Evolutionary conservation across 2,113 vertebrate species (phyloP), one percentile per base, ranked within the genome.

Genomic region (Chaetorhynchus papuensis): DNA sequence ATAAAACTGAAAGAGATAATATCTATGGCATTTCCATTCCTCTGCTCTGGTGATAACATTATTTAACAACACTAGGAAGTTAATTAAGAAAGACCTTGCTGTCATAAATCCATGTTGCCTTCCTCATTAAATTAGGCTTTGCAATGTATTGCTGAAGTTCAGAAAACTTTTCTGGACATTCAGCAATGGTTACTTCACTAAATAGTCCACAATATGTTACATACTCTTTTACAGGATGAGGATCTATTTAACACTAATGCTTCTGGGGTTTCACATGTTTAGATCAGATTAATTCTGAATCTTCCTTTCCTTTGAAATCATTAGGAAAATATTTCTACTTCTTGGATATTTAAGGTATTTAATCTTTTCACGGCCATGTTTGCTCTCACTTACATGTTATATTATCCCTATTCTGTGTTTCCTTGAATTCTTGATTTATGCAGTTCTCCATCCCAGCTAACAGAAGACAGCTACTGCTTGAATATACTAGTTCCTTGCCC

Each of bases 1-100:
- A 96, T 96, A 97, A 97, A 96, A 97, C 54, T 65, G 68, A 93
- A 96, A 89, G 75, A 96, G 97, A 98, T 97, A 96, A 64, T 96
- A 97, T 96, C 95, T 96, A 52, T 75, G 94, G 91, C 96, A 94
- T 97, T 94, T 96, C 86, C 95, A 93, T 96, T 97, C 94, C 95
- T 97, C 95, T 95, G 78, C 92, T 92, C 87, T 41, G 70, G 81
- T 97, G 97, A 97, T 97, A 97, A 96, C 92, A 96, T 94, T 95
- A 91, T 96, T 97, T 97, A 95, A 95, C 93, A 97, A 96, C 96
- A 97, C 60, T 57, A 70, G 88, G 52, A 60, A 90, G 93, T 97
- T 98, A 96, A 97, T 98, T 97, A 97, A 98, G 97, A 95, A 96
- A 90, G 83, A 70, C 81, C 95, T 97, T 96, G 79, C 96, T 97